phyloP scores from a whole-genome alignment of 2,888 invertebrate species.

The Drosophila buzzatii region DNA sequence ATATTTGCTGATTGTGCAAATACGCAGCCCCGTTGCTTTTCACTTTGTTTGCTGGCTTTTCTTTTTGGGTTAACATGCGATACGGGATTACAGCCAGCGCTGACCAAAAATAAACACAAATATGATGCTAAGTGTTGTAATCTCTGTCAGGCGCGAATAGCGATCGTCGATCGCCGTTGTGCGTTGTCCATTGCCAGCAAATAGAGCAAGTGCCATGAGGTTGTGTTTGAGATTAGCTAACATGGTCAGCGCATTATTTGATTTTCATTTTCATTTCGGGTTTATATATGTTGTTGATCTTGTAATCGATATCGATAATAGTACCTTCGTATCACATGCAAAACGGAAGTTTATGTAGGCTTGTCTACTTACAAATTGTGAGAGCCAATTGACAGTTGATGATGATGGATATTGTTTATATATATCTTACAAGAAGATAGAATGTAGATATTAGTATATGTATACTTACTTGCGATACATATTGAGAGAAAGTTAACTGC shows the following conservation, averaged over 20 bases:
- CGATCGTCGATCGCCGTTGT: conserved; percentile 32
- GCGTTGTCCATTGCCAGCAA: conserved; percentile 41
- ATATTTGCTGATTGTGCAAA: conserved; percentile 58
- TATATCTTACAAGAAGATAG: background rate
- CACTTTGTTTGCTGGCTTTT: conserved; percentile 28
- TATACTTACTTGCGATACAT: no score
- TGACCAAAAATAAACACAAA: conserved; percentile 73
- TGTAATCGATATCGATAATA: conserved; percentile 61
- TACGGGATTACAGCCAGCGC: conserved; percentile 48
- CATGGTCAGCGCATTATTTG: conserved; percentile 45
- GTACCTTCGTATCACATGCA: conserved; percentile 18
- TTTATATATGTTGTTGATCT: conserved; percentile 50
- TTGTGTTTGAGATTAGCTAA: conserved; percentile 49
- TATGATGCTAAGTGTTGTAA: conserved; percentile 58
- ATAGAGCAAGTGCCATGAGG: conserved; percentile 60
- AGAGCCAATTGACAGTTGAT: conserved; percentile 1
- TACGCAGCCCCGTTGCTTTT: conserved; percentile 44
- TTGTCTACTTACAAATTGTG: background rate
- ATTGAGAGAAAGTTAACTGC: no score
- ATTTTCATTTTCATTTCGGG: conserved; percentile 1
- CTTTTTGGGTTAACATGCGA: conserved; percentile 70
- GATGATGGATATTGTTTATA: conserved; percentile 12
- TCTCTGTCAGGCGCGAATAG: conserved; percentile 64
- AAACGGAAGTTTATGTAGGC: conserved; percentile 62
- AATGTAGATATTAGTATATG: no score